Percentiles rank a stretch among this genome's conserved stretches.
These are phyloP conservation scores for Stictonetta naevosa DNA, from an alignment of 2,113 vertebrate genomes.

Conservation along the genomic window DNA sequence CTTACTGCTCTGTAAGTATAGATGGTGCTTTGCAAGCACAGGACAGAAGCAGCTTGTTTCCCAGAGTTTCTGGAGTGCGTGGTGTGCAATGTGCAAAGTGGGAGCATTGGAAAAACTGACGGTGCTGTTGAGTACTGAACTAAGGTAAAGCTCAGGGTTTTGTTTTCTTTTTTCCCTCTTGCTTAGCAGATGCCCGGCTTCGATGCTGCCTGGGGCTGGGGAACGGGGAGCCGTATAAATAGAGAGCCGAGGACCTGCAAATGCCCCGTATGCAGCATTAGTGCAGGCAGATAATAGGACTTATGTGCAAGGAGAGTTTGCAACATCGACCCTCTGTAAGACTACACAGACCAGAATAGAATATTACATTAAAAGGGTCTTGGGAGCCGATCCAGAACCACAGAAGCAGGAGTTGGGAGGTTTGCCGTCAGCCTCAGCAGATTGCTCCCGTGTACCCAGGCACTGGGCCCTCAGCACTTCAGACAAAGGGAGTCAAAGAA, in stretches of 20 bases:
- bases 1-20: conserved; percentile 32
- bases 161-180: not conserved
- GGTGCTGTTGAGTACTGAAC: not conserved
- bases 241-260: not conserved
- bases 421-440: not conserved
- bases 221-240: not conserved
- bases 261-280: not conserved
- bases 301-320: not conserved
- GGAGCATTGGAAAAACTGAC: not conserved
- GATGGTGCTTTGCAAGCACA: conserved; percentile 1
- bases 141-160: not conserved
- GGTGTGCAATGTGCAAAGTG: not conserved
- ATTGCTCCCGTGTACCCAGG: not conserved
- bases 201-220: not conserved
- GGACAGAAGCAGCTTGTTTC: not conserved
- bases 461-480: not conserved
- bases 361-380: not conserved
- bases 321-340: not conserved
- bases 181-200: not conserved
- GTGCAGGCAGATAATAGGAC: not conserved
- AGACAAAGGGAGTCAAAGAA: not conserved
- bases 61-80: not conserved
- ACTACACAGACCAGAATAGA: not conserved
- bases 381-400: not conserved
- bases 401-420: not conserved